phyloP scores from a whole-genome alignment of 1,140 invertebrate genomes.

The Vollenhovia emeryi region DNA sequence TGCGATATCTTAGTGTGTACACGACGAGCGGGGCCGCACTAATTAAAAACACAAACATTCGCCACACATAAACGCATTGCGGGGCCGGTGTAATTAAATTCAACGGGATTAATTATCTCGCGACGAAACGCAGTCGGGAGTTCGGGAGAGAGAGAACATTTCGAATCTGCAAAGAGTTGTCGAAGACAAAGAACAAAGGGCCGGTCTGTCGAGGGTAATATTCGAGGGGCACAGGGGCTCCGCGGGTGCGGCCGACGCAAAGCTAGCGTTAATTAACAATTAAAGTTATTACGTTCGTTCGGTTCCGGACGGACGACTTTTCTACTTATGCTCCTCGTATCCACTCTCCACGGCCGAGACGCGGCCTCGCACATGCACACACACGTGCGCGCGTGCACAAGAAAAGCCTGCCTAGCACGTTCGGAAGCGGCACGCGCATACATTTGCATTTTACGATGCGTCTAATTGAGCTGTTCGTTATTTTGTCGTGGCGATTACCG shows the following conservation, averaged over 20 bases:
- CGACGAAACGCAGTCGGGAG: constrained; percentile 35
- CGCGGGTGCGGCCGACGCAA: constrained; percentile 57
- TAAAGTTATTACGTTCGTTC: constrained; percentile 74
- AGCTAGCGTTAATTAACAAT: constrained; percentile 74
- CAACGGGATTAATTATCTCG: constrained; percentile 69
- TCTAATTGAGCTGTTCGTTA: constrained; percentile 78
- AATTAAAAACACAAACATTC: constrained; percentile 71
- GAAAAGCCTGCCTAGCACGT: constrained; percentile 67
- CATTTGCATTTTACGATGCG: constrained; percentile 76
- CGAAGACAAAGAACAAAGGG: constrained; percentile 66
- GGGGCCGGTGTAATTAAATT: constrained; percentile 69
- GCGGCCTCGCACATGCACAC: background rate
- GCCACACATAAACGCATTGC: constrained; percentile 28
- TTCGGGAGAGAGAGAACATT: constrained; percentile 68
- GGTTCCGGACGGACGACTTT: constrained; percentile 69
- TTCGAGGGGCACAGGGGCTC: background rate
- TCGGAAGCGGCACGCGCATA: constrained; percentile 69
- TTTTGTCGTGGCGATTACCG: constrained; percentile 67
- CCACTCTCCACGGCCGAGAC: background rate
- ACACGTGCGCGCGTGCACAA: constrained; percentile 5
- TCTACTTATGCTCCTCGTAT: constrained; percentile 47
- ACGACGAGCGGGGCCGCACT: constrained; percentile 21
- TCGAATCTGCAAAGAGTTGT: constrained; percentile 65
- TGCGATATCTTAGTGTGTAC: background rate
- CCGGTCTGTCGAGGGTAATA: constrained; percentile 59